Conservation (phyloP, 92 coral and sea anemone species). For the Parazoanthus darwini region DNA sequence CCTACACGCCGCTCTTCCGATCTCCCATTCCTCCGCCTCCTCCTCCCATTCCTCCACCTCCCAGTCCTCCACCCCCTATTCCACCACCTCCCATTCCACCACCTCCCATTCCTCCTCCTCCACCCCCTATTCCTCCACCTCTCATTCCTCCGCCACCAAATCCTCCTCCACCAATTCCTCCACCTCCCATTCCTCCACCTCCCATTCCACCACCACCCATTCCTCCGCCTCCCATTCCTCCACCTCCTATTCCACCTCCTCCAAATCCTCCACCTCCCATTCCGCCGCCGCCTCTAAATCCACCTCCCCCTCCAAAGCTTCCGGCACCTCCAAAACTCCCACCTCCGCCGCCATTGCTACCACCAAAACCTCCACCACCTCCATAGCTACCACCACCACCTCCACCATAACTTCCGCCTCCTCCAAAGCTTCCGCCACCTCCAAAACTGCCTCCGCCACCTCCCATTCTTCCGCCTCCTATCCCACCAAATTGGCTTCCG, state of each 20-base stretch:
- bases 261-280: neutral
- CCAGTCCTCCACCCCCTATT: neutral
- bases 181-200: conserved; percentile 10
- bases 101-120: neutral
- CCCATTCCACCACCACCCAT: neutral
- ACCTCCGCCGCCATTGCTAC: conserved; percentile 7
- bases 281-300: neutral
- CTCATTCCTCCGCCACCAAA: neutral
- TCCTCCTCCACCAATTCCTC: conserved; percentile 16
- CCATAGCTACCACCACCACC: conserved; percentile 21
- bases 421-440: conserved; percentile 8
- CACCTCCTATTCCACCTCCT: neutral
- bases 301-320: conserved; percentile 2
- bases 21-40: neutral
- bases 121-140: neutral
- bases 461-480: conserved; percentile 20
- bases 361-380: conserved; percentile 37
- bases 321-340: conserved; percentile 3
- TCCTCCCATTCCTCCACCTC: neutral
- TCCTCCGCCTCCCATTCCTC: conserved; percentile 10
- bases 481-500: conserved; percentile 32
- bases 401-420: conserved; percentile 8
- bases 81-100: neutral
- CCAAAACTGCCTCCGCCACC: neutral
- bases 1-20: too few species aligned